Percentiles rank a stretch among this genome's conserved stretches.
These are phyloP conservation scores for Arvicanthis niloticus DNA, from an alignment of 2,113 vertebrate genomes.

Conservation along the genomic window DNA sequence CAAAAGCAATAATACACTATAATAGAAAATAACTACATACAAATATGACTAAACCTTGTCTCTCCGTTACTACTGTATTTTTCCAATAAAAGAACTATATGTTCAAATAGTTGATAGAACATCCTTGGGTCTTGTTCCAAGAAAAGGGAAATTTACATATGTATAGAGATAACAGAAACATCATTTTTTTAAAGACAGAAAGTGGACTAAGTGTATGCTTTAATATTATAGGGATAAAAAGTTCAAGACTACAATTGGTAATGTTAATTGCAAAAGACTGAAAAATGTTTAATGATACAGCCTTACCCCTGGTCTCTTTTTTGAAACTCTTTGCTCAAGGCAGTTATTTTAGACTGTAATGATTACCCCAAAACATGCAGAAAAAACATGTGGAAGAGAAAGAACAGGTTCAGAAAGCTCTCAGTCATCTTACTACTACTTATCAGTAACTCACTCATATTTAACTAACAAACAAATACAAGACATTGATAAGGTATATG, in stretches of 20 bases:
- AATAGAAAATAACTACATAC: slow-evolving; percentile 46
- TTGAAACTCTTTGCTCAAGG: slow-evolving; percentile 29
- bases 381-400: not conserved
- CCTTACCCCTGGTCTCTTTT: slow-evolving; percentile 3
- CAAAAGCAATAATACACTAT: not conserved
- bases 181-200: slow-evolving; percentile 15
- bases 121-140: not conserved
- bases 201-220: slow-evolving; percentile 30
- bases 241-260: not conserved
- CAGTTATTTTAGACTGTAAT: slow-evolving; percentile 53
- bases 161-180: slow-evolving; percentile 47
- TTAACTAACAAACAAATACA: slow-evolving; percentile 65
- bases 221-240: slow-evolving; percentile 40
- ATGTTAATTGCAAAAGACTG: slow-evolving; percentile 44
- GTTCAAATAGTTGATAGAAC: not conserved
- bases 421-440: slow-evolving; percentile 33
- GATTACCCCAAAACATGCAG: slow-evolving; percentile 30
- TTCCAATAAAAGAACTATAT: slow-evolving; percentile 19
- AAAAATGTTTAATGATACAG: slow-evolving; percentile 35
- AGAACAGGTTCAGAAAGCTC: slow-evolving; percentile 42
- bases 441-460: slow-evolving; percentile 11
- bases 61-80: slow-evolving; percentile 32
- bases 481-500: not conserved
- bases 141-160: slow-evolving; percentile 32
- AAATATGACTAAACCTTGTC: not conserved